Base-by-base conservation (phyloP, 1,140 invertebrate species). In the Epicauta chinensis region DNA sequence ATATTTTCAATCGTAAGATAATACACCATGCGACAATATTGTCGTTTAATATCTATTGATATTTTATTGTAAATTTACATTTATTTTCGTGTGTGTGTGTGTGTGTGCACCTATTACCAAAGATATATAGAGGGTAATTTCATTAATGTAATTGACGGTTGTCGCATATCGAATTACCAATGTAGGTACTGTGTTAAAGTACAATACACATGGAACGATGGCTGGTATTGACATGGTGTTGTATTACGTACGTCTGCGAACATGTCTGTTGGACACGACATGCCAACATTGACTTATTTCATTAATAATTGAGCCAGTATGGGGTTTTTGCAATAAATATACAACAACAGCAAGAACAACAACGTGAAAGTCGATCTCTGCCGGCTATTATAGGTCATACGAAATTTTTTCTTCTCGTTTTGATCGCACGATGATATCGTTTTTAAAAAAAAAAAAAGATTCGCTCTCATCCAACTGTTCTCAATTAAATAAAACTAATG, bases 211-310 rank as follows among this genome's bases (percentile, higher is more conserved):
- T 34, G 45, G 38, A 16, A 34, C 35, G 44, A 37, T 47, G 32
- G 35, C 45, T 47, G 36, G 34, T 34, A 47, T 47, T 47, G 45
- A 47, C 45, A 47, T 16, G 34, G 45, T 47, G 45, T 47, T 47
- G 38, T 38, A 47, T 47, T 47, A 47, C 45, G 45, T 47, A 34
- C n/a, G 44, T 47, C 44, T 47, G 44, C 37, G 44, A 47, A 47
- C 44, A 47, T 47, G 44, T 47, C 45, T 47, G 45, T 47, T 47
- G 45, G 45, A 47, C 45, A 47, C 44, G 44, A 47, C 44, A 47
- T 47, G 44, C 44, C 44, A 47, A 37, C 44, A 38, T 45, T 47
- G 45, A 47, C 45, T 47, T 47, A 47, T 47, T 47, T 35, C 45
- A 47, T 47, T 47, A 47, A 47, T 47, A 47, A 47, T 47, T 47